Evolutionary conservation across 2,113 vertebrate genomes (phyloP), one percentile per base, ranked within the genome.

Genomic region (Scopus umbretta): DNA sequence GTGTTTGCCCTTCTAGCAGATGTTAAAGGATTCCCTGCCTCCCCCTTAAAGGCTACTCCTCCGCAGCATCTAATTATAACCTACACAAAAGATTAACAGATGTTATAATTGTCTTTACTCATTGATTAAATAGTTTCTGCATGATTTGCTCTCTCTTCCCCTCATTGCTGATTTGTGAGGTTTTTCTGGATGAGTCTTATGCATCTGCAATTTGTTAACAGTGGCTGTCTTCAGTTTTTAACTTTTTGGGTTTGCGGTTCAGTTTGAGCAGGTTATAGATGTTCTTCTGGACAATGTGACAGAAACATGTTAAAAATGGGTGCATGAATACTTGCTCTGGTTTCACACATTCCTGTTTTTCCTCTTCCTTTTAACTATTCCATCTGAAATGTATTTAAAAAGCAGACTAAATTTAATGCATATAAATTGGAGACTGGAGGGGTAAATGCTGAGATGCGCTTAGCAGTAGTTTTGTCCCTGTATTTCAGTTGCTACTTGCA

Each of bases 41-140:
- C 92, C 96, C 85, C 92, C 95, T 94, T 85, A 98, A 98, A 98
- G 97, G 93, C 97, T 98, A 95, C 96, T 98, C 98, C 97, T 97
- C 96, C 34, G 8, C 65, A 97, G 97, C 95, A 97, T 98, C 98
- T 98, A 98, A 98, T 98, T 98, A 98, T 97, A 97, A 97, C 95
- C 93, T 92, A 91, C 92, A 97, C 97, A 98, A 98, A 98, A 98
- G 98, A 98, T 98, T 98, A 98, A 98, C 98, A 98, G 98, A 98
- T 98, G 98, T 98, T 98, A 97, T 98, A 98, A 98, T 98, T 98
- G 97, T 97, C 98, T 98, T 98, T 97, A 96, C 94, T 96, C 97
- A 98, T 98, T 98, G 98, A 98, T 98, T 98, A 98, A 98, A 98
- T 97, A 97, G 79, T 97, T 98, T 98, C 97, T 98, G 98, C 98